Evolutionary conservation across 2,797 vertebrate genomes (phyloP).

Genomic region (Pseudochirops corinnae): DNA sequence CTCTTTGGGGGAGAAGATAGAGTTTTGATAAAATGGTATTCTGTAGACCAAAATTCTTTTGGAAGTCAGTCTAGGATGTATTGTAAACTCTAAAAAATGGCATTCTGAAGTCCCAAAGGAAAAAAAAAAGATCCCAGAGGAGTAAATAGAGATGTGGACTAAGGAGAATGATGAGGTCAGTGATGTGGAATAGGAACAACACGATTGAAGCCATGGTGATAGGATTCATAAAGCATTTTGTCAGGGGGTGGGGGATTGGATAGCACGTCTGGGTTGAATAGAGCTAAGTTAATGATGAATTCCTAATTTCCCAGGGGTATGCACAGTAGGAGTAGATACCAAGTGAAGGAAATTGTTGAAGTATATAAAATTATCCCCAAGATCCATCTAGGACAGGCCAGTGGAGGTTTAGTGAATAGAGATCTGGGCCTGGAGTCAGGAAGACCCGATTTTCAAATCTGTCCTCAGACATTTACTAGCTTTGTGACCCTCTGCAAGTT

Average conservation of each 20-base stretch:
- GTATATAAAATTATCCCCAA: background rate
- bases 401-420: background rate
- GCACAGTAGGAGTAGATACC: background rate
- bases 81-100: background rate
- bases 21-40: background rate
- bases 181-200: background rate
- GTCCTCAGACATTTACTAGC: background rate
- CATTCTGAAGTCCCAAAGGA: background rate
- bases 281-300: background rate
- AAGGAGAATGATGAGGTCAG: background rate
- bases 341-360: background rate
- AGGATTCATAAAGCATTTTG: background rate
- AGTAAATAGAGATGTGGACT: background rate
- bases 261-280: background rate
- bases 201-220: background rate
- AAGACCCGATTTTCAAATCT: background rate
- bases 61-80: background rate
- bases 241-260: no score
- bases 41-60: background rate
- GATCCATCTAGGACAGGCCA: background rate
- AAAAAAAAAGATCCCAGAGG: background rate
- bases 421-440: background rate
- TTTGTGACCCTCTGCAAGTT: background rate
- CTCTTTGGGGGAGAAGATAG: background rate
- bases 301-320: background rate